Evolutionary conservation across 2,113 vertebrate species (phyloP).

Genomic region (Megaleporinus macrocephalus): DNA sequence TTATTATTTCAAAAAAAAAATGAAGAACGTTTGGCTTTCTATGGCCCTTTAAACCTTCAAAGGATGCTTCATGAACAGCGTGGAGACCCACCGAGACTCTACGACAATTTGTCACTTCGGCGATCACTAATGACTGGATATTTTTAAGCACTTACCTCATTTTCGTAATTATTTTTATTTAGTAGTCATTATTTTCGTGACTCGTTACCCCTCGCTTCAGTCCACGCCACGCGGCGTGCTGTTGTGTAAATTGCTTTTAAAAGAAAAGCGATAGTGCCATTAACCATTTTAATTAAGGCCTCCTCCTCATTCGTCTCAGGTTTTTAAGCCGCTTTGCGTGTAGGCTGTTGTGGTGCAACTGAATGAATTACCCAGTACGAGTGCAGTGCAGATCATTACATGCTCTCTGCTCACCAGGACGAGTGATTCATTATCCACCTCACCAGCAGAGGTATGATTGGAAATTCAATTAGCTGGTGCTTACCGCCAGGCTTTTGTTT

Average conservation of each 20-base stretch:
- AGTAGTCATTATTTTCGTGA: slow-evolving; percentile 32
- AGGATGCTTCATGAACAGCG: neutral
- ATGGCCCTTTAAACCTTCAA: neutral
- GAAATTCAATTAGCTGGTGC: slow-evolving; percentile 22
- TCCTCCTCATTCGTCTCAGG: neutral
- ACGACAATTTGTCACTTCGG: slow-evolving; percentile 9
- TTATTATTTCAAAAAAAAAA: too few species aligned
- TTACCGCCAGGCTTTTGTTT: neutral
- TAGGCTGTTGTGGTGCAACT: neutral
- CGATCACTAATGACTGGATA: slow-evolving; percentile 23
- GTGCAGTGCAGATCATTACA: slow-evolving; percentile 28
- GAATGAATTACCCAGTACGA: slow-evolving; percentile 17
- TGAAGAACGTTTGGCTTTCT: too few species aligned
- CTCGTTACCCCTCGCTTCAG: neutral
- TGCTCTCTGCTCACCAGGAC: slow-evolving; percentile 13
- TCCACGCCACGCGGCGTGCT: neutral
- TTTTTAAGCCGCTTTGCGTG: neutral
- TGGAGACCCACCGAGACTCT: neutral
- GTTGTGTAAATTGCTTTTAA: slow-evolving; percentile 48
- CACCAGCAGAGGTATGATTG: slow-evolving; percentile 18
- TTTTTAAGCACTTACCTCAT: slow-evolving; percentile 14
- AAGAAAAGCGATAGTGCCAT: slow-evolving; percentile 33
- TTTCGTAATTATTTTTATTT: slow-evolving; percentile 29
- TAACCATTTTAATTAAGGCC: slow-evolving; percentile 37
- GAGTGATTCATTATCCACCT: slow-evolving; percentile 36